A percentile compares a stretch with the other conserved stretches of the same genome.
These are phyloP conservation scores for Tetragnatha versicolor DNA, from an alignment of 1,140 invertebrate species.

Conservation along the genomic window DNA sequence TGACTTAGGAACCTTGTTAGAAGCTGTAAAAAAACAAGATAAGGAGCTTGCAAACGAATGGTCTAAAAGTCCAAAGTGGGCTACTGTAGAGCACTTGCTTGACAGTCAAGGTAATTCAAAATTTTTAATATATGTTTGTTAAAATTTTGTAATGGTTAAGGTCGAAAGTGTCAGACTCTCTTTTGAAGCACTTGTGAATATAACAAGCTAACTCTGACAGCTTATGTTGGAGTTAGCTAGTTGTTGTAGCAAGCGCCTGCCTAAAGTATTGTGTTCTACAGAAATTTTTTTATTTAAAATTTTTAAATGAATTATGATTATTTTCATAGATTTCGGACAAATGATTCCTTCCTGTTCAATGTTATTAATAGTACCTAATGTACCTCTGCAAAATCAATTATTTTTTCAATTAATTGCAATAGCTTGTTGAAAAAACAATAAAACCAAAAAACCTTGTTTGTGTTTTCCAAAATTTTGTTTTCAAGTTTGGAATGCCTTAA, in stretches of 20 bases:
- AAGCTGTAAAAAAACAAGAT: constrained; percentile 78
- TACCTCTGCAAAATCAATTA: too few species aligned
- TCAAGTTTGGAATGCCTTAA: too few species aligned
- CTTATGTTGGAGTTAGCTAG: background rate
- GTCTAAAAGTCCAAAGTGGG: constrained; percentile 82
- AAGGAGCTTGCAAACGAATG: constrained; percentile 76
- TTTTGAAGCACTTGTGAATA: background rate
- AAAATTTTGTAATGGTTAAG: background rate
- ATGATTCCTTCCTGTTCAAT: too few species aligned
- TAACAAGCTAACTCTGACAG: background rate
- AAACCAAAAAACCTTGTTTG: too few species aligned
- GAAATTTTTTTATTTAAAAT: background rate
- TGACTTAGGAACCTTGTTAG: constrained; percentile 77
- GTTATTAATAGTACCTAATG: too few species aligned
- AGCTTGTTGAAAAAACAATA: too few species aligned
- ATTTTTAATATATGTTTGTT: background rate
- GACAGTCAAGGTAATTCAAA: constrained; percentile 61
- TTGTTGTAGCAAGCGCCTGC: too few species aligned
- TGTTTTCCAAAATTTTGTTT: too few species aligned
- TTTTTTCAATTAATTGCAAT: too few species aligned
- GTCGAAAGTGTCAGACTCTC: background rate
- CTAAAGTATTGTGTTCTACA: background rate
- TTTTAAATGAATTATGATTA: too few species aligned
- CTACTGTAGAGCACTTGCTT: constrained; percentile 86
- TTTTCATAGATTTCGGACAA: too few species aligned